A percentile compares a stretch with the other conserved stretches of the same genome.
Conservation (phyloP, 2,797 vertebrate species). For the Chaunax sp. region DNA sequence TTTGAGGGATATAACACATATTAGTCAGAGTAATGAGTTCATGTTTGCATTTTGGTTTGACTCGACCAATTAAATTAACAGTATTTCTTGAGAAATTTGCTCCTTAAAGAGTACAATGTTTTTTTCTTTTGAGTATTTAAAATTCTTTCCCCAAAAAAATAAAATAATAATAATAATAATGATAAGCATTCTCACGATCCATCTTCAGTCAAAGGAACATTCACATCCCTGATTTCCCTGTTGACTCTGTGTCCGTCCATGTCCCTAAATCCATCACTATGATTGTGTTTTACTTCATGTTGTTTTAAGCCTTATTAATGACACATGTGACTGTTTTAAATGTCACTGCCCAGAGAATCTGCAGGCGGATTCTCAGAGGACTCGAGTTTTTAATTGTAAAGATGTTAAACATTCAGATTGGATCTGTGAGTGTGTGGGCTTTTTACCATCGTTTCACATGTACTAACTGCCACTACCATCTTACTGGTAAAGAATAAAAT, state of each 20-base stretch:
- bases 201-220: conserved; percentile 64
- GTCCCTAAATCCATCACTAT: conserved; percentile 24
- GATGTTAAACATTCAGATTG: conserved; percentile 37
- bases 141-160: conserved; percentile 13
- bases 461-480: conserved; percentile 22
- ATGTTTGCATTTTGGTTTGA: no score
- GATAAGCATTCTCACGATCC: conserved; percentile 27
- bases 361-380: no score
- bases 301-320: conserved; percentile 8
- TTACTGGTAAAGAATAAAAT: no score
- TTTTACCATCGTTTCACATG: background rate
- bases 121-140: conserved; percentile 4
- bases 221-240: conserved; percentile 71
- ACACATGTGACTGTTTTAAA: conserved; percentile 1
- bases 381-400: conserved; percentile 34
- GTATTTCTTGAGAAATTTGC: no score
- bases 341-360: background rate
- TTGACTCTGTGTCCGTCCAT: conserved; percentile 36
- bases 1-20: no score
- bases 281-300: conserved; percentile 8
- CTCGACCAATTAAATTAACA: no score
- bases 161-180: no score
- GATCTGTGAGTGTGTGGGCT: conserved; percentile 10
- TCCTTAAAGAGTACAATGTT: no score
- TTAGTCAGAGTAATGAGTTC: no score